Percentiles rank a stretch among this genome's conserved stretches.
These are phyloP conservation scores for Dasypogon diadema DNA, from an alignment of 2,888 invertebrate genomes.

Conservation along the genomic window DNA sequence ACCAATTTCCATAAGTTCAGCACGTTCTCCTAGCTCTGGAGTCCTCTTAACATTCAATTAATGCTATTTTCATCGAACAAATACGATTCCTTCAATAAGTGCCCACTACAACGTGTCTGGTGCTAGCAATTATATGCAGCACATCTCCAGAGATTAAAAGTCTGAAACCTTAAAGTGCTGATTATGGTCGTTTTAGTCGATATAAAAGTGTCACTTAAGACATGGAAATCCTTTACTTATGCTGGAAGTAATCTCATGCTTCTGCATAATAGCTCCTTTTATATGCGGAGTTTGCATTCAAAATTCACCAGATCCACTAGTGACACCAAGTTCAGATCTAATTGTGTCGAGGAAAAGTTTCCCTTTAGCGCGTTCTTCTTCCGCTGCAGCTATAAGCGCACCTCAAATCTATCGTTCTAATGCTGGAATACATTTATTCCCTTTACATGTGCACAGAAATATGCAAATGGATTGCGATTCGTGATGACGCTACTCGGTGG, in stretches of 20 bases:
- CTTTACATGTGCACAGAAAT: conserved; percentile 62
- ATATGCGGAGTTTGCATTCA: conserved; percentile 38
- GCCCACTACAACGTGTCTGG: not conserved
- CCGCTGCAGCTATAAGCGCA: not conserved
- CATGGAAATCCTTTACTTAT: conserved; percentile 39
- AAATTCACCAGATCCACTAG: conserved; percentile 31
- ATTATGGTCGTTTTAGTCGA: conserved; percentile 36
- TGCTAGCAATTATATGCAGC: conserved; percentile 27
- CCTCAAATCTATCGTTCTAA: conserved; percentile 41
- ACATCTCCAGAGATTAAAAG: conserved; percentile 25
- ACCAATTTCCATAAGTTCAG: too few relatives aligned
- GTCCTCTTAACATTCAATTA: too few relatives aligned
- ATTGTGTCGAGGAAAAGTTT: conserved; percentile 16
- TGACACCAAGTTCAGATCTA: conserved; percentile 11
- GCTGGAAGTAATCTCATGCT: conserved; percentile 33
- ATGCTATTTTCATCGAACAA: too few relatives aligned
- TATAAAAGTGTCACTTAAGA: conserved; percentile 44
- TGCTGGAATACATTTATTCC: conserved; percentile 36
- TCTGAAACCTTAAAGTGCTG: conserved; percentile 23
- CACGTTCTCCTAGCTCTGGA: too few relatives aligned
- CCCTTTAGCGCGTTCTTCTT: not conserved
- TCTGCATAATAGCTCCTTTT: conserved; percentile 40
- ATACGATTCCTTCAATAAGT: conserved; percentile 7
- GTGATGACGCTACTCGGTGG: conserved; percentile 74
- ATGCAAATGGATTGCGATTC: conserved; percentile 69